phyloP scores from a whole-genome alignment of 2,797 vertebrate genomes.

The Chaetophractus vellerosus region DNA sequence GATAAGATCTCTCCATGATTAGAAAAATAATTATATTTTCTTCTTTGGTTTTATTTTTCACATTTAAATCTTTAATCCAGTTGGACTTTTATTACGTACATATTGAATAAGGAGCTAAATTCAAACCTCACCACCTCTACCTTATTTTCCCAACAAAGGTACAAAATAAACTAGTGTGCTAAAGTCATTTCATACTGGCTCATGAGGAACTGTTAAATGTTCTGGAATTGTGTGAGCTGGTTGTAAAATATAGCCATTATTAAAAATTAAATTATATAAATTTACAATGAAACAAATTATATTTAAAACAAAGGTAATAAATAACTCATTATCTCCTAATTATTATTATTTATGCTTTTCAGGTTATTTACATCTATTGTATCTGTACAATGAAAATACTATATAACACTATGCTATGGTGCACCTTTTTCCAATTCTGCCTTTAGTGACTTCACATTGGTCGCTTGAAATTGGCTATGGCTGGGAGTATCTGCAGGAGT shows the following conservation, averaged over 20 bases:
- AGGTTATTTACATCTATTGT: conserved; percentile 9
- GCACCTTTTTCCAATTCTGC: conserved; percentile 37
- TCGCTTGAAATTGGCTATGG: background rate
- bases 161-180: conserved; percentile 2
- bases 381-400: background rate
- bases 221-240: conserved; percentile 19
- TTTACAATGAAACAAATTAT: conserved; percentile 37
- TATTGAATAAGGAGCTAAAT: background rate
- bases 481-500: background rate
- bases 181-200: conserved; percentile 9
- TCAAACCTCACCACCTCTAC: background rate
- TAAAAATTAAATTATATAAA: conserved; percentile 37
- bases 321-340: conserved; percentile 43
- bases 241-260: conserved; percentile 12
- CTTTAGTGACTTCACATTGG: background rate
- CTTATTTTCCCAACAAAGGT: conserved; percentile 37
- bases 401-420: background rate
- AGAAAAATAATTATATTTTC: background rate
- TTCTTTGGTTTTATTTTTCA: conserved; percentile 24
- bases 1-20: background rate
- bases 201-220: conserved; percentile 1
- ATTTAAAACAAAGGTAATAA: conserved; percentile 50
- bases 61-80: conserved; percentile 42
- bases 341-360: conserved; percentile 48
- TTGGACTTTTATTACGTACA: conserved; percentile 41